Conservation (phyloP, 2,888 invertebrate genomes). For the Ectropis crepuscularia region DNA sequence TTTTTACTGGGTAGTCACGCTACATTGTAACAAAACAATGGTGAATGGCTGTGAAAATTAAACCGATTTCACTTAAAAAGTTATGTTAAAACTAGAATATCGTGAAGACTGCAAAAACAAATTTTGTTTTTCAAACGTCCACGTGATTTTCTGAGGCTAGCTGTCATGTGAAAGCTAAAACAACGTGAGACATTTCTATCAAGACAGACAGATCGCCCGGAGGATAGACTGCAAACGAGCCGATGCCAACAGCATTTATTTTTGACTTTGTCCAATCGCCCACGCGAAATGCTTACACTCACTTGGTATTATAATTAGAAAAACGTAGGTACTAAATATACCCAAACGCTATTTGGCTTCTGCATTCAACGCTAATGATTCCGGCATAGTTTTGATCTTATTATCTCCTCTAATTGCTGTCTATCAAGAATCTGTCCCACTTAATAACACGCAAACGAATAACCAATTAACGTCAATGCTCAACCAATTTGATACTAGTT, state of each 20-base stretch:
- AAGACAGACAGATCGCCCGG: constrained; percentile 52
- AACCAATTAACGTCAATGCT: constrained; percentile 26
- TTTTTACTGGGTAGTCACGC: background rate
- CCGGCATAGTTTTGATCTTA: constrained; percentile 25
- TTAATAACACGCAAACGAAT: constrained; percentile 17
- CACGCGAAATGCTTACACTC: constrained; percentile 82
- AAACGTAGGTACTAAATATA: constrained; percentile 70
- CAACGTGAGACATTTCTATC: constrained; percentile 48
- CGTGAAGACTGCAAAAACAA: background rate
- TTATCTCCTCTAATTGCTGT: constrained; percentile 28
- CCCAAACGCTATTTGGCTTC: constrained; percentile 50
- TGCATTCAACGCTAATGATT: constrained; percentile 37
- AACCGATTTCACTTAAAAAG: too few relatives aligned
- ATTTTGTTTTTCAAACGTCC: constrained; percentile 1
- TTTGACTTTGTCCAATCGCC: constrained; percentile 67
- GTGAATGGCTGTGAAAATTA: too few relatives aligned
- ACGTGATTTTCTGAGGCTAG: constrained; percentile 15
- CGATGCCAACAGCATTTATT: constrained; percentile 79
- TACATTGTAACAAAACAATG: too few relatives aligned
- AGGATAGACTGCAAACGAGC: constrained; percentile 56
- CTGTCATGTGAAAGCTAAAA: constrained; percentile 34
- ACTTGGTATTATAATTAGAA: constrained; percentile 81
- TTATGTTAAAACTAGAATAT: too few relatives aligned
- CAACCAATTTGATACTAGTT: constrained; percentile 23
- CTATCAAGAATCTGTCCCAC: constrained; percentile 26